Evolutionary conservation across 2,113 vertebrate species (phyloP), one percentile per base, ranked within the genome.

Genomic region (Glaucomys volans): DNA sequence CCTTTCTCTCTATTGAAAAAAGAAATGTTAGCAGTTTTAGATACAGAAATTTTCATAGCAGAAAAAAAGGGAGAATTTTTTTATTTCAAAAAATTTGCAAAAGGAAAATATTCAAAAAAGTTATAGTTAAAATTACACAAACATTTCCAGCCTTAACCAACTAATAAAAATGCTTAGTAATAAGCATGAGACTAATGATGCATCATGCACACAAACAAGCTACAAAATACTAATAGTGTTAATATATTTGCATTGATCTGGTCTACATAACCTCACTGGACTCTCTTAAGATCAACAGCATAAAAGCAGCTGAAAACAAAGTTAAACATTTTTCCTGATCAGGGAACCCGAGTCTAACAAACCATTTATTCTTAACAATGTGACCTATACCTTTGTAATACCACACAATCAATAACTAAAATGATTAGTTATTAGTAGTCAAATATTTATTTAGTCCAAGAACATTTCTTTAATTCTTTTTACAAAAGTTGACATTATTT

Each of bases 51-150:
- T 83, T 87, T 77, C 32, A 52, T 1, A 59, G 24, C 14, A 76
- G 71, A 59, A 91, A 88, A 62, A 77, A 76, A 71, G 3, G 13
- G 9, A 50, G 3, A 69, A 62, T 67, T 87, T 44, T 35, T 84
- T 84, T 62, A 24, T 22, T 62, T 17, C 79, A 92, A 32, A 95
- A 94, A 85, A 37, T 2, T 37, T 82, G 16, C 1, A 20, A 50
- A 95, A 87, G 4, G 14, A 87, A 90, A 94, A 90, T 83, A 89
- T 18, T 88, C 72, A 85, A 91, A 88, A 83, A 94, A 91, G 57
- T 75, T 44, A 90, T 52, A 90, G n/a, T 42, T 18, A 69, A 77
- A 92, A 44, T 69, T 90, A 69, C 7, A 85, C 37, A 94, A 90
- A 92, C 17, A 76, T 87, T 87, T 94, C 80, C 14, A 44, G 57